Conservation (phyloP, 1,140 invertebrate species). For the Procambarus clarkii region DNA sequence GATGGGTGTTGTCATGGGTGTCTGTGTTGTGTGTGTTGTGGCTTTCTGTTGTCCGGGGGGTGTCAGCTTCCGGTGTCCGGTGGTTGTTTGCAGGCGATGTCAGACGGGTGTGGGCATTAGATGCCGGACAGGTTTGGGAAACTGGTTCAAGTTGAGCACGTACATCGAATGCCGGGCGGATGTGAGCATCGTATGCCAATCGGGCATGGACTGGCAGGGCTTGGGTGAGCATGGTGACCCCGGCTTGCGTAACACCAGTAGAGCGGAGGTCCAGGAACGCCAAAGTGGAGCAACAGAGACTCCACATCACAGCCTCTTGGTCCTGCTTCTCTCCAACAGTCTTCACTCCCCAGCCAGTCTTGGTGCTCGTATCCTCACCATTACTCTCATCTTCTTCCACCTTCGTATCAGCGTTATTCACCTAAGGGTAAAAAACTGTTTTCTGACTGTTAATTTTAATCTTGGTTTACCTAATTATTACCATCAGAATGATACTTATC, state of each 20-base stretch:
- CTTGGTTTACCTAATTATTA: no score
- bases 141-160: no score
- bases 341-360: neutral
- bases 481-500: no score
- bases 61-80: neutral
- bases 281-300: conserved; percentile 11
- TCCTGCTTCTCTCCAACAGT: neutral
- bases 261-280: conserved; percentile 25
- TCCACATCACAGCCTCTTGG: neutral
- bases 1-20: no score
- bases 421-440: no score
- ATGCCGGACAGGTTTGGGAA: no score
- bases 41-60: neutral
- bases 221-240: conserved; percentile 26
- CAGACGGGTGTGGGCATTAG: no score
- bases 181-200: conserved; percentile 18
- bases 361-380: no score
- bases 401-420: no score
- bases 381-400: neutral
- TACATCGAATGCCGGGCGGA: neutral
- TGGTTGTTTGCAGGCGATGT: no score
- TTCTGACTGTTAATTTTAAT: no score
- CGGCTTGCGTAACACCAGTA: conserved; percentile 27
- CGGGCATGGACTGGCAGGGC: conserved; percentile 20
- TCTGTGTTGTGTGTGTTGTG: no score